phyloP scores from a whole-genome alignment of 2,888 invertebrate species.

The Crocallis elinguaria region DNA sequence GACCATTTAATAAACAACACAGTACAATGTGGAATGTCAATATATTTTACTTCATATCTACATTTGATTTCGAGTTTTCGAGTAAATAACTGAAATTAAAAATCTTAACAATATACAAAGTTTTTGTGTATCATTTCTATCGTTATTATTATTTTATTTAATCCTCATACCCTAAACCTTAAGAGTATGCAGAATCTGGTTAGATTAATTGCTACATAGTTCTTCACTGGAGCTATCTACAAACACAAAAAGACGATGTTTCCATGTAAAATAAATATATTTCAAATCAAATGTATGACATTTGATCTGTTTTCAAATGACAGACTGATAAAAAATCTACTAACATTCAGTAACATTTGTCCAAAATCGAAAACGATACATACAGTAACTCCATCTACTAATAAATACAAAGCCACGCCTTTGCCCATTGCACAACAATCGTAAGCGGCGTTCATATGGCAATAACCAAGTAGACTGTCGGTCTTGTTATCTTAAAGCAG shows the following conservation, averaged over 20 bases:
- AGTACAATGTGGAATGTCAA: slow-evolving; percentile 83
- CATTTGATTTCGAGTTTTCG: slow-evolving; percentile 75
- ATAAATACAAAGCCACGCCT: slow-evolving; percentile 56
- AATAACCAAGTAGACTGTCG: slow-evolving; percentile 29
- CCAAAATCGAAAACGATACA: slow-evolving; percentile 81
- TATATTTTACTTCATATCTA: slow-evolving; percentile 84
- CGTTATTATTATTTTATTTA: slow-evolving; percentile 50
- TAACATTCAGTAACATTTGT: slow-evolving; percentile 83
- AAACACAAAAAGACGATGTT: slow-evolving; percentile 82
- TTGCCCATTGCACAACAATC: slow-evolving; percentile 63
- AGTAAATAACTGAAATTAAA: slow-evolving; percentile 77
- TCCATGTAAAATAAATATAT: slow-evolving; percentile 84
- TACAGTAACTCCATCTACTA: slow-evolving; percentile 78
- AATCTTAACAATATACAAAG: slow-evolving; percentile 79
- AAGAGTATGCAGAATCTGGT: slow-evolving; percentile 59
- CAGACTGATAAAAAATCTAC: slow-evolving; percentile 83
- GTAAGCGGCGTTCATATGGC: slow-evolving; percentile 40
- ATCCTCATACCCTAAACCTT: slow-evolving; percentile 52
- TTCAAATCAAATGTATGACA: slow-evolving; percentile 85
- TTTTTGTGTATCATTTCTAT: slow-evolving; percentile 60
- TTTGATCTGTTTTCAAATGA: slow-evolving; percentile 80
- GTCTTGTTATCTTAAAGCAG: slow-evolving; percentile 15
- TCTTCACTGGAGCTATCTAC: slow-evolving; percentile 80
- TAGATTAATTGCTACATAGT: slow-evolving; percentile 64
- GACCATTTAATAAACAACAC: slow-evolving; percentile 74